Base-by-base conservation (phyloP, 2,888 invertebrate genomes). In the Cephus nigrinus region DNA sequence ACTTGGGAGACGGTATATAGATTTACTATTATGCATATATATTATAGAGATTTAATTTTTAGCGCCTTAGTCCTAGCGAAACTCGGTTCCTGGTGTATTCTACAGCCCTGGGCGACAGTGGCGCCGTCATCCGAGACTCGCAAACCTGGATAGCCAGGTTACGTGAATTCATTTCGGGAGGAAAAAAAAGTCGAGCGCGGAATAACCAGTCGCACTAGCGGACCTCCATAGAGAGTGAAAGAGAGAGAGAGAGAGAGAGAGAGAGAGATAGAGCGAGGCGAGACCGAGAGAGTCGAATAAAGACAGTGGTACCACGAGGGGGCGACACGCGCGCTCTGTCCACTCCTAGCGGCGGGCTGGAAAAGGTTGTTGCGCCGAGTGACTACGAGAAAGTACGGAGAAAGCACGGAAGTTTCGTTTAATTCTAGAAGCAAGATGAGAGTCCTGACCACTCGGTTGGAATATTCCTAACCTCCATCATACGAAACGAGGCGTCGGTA, bases 321-420 rank as follows among this genome's bases (percentile, higher is more conserved):
- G 30, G 31, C 71, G 71, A 71, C 30, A 71, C 55, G 23, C 23
- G 55, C 55, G 55, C 55, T 55, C 55, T 55, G 55, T 55, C 23
- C 55, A 9, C 55, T 55, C 55, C 55, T 33, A 71, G 71, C 33
- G 32, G 31, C 30, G 71, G 69, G 76, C 76, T 76, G 75, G 36
- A 78, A 76, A 73, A 68, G 68, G 69, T 68, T 35, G 77, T 68
- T 34, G 76, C 71, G 74, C 72, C 69, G 77, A 75, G 77, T 79
- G 81, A 80, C 80, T 79, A 76, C 81, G 79, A 76, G 73, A 81
- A 80, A 81, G 81, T 79, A 78, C 78, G 81, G 78, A 76, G 74
- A 82, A 79, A 73, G 55, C 69, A 75, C 79, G 76, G 77, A 77
- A 23, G 55, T 55, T 55, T 55, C 55, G 55, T 55, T 55, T 55